These are phyloP conservation scores for Drosophila pseudotalamancana DNA, from an alignment of 2,888 invertebrate genomes.

Conservation along the genomic window DNA sequence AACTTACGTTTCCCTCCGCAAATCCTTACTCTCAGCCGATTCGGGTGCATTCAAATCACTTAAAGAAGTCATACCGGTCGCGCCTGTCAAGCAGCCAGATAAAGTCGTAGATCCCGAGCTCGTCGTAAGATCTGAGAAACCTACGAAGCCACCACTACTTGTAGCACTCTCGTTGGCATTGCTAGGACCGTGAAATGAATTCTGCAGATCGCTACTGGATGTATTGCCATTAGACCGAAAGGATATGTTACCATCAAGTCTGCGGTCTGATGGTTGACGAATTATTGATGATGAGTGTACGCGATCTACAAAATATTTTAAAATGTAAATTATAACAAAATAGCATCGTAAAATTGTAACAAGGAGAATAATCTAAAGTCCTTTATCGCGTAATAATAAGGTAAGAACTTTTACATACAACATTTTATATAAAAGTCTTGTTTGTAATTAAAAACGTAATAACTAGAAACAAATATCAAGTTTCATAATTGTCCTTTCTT, in stretches of 20 bases:
- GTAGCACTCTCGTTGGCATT: slow-evolving; percentile 58
- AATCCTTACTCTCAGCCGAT: slow-evolving; percentile 75
- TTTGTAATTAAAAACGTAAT: too few relatives aligned
- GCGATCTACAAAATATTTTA: slow-evolving; percentile 76
- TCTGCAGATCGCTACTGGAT: slow-evolving; percentile 74
- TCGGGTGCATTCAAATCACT: slow-evolving; percentile 81
- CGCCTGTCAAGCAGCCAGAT: slow-evolving; percentile 50
- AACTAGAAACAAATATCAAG: too few relatives aligned
- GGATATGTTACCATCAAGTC: slow-evolving; percentile 82
- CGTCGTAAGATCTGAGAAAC: slow-evolving; percentile 47
- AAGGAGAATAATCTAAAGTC: too few relatives aligned
- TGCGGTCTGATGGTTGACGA: slow-evolving; percentile 84
- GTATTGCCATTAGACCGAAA: slow-evolving; percentile 80
- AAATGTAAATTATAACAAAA: background rate
- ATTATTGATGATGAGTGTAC: slow-evolving; percentile 82
- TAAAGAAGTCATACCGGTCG: slow-evolving; percentile 44
- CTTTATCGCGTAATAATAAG: too few relatives aligned
- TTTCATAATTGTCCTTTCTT: too few relatives aligned
- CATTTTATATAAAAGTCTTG: too few relatives aligned
- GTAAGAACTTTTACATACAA: background rate
- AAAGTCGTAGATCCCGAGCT: slow-evolving; percentile 50
- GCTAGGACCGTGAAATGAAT: slow-evolving; percentile 62
- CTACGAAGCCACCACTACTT: slow-evolving; percentile 32
- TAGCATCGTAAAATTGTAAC: background rate
- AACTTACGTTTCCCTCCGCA: slow-evolving; percentile 75